These are phyloP conservation scores for Oxytorus armatus DNA, from an alignment of 2,888 invertebrate genomes.

Conservation along the genomic window DNA sequence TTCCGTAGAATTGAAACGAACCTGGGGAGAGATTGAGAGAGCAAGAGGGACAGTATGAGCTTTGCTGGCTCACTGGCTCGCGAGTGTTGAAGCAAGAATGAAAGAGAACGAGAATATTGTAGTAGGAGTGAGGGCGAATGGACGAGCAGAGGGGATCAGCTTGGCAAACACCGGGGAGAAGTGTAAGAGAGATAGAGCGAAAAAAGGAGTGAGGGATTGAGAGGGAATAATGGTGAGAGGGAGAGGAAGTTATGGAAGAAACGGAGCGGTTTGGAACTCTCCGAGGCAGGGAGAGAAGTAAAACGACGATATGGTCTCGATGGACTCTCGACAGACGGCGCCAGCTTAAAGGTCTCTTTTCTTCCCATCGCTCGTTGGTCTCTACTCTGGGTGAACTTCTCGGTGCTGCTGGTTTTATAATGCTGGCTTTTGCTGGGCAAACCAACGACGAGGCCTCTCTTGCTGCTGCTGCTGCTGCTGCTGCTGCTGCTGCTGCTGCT, in stretches of 20 bases:
- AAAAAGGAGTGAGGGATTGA: slow-evolving; percentile 20
- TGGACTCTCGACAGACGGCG: slow-evolving; percentile 66
- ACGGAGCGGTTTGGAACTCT: slow-evolving; percentile 21
- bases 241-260: too few species aligned
- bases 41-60: slow-evolving; percentile 44
- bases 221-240: slow-evolving; percentile 47
- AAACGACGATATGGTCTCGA: slow-evolving; percentile 56
- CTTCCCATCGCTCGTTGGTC: slow-evolving; percentile 5
- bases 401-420: slow-evolving; percentile 1
- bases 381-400: not conserved
- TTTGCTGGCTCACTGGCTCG: slow-evolving; percentile 43
- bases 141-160: slow-evolving; percentile 54
- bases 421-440: not conserved
- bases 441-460: not conserved
- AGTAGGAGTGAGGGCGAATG: slow-evolving; percentile 41
- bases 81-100: slow-evolving; percentile 60
- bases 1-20: slow-evolving; percentile 20
- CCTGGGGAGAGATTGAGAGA: slow-evolving; percentile 63
- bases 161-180: slow-evolving; percentile 34
- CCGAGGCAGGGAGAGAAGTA: slow-evolving; percentile 34
- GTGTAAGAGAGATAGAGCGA: slow-evolving; percentile 37
- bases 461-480: not conserved
- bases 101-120: slow-evolving; percentile 71
- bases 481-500: not conserved
- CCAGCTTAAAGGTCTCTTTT: slow-evolving; percentile 64